Percentiles rank a stretch among this genome's conserved stretches.
These are phyloP conservation scores for Trissolcus japonicus DNA, from an alignment of 2,888 invertebrate species.

Conservation along the genomic window DNA sequence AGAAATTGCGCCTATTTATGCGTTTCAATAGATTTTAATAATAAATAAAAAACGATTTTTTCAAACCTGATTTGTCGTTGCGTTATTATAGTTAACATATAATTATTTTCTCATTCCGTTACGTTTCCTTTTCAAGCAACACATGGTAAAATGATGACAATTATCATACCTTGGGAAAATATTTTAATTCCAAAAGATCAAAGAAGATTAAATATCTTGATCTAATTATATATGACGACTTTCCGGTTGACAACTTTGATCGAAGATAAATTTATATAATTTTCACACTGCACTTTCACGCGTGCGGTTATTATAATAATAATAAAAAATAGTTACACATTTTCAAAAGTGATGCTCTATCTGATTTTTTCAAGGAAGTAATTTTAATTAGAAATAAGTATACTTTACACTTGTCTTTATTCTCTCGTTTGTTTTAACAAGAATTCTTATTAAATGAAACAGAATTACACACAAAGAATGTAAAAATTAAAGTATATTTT, in stretches of 20 bases:
- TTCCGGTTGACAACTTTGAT: slow-evolving; percentile 47
- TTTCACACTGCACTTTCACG: slow-evolving; percentile 13
- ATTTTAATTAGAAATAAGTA: slow-evolving; percentile 10
- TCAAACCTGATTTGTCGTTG: slow-evolving; percentile 2
- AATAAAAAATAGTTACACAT: slow-evolving; percentile 12
- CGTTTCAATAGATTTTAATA: neutral
- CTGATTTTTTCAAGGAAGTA: neutral
- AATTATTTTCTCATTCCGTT: slow-evolving; percentile 28
- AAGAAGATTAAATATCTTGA: slow-evolving; percentile 39
- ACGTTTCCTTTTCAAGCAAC: slow-evolving; percentile 19
- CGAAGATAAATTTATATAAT: slow-evolving; percentile 24
- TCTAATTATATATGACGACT: slow-evolving; percentile 34
- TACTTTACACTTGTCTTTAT: neutral
- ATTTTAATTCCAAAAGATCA: slow-evolving; percentile 35
- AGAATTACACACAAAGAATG: too few species aligned
- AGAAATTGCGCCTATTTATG: slow-evolving; percentile 10
- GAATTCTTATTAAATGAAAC: too few species aligned
- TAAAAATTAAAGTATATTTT: neutral
- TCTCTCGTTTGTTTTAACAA: too few species aligned
- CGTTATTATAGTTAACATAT: slow-evolving; percentile 14
- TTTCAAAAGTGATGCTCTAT: slow-evolving; percentile 26
- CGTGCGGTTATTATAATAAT: neutral
- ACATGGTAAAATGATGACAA: slow-evolving; percentile 12
- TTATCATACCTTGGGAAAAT: slow-evolving; percentile 38
- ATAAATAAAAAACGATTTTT: neutral